A percentile compares a stretch with the other conserved stretches of the same genome.
phyloP scores from a whole-genome alignment of 2,888 invertebrate genomes.

The Stenichneumon culpator region DNA sequence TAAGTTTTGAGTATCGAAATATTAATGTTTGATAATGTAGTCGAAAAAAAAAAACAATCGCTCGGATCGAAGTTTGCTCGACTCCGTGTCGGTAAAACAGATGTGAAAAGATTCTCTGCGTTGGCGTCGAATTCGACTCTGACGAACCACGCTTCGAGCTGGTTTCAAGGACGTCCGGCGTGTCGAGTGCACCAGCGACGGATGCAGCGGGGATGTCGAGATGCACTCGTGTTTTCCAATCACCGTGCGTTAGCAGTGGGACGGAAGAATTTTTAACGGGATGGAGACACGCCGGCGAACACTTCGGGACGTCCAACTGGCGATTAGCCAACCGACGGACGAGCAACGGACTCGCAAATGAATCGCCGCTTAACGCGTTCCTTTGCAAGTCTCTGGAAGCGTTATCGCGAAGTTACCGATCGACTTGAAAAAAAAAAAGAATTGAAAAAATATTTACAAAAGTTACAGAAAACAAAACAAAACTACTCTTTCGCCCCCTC shows the following conservation, averaged over 20 bases:
- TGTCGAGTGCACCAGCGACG: conserved; percentile 9
- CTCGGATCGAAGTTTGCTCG: background rate
- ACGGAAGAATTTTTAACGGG: conserved; percentile 52
- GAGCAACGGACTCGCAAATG: conserved; percentile 31
- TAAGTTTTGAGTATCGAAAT: too few relatives aligned
- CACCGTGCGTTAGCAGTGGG: conserved; percentile 11
- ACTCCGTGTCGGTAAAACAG: background rate
- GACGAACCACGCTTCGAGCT: conserved; percentile 38
- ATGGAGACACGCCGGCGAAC: conserved; percentile 40
- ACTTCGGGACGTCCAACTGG: conserved; percentile 46
- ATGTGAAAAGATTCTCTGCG: background rate
- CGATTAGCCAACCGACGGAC: conserved; percentile 52
- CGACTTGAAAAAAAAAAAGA: background rate
- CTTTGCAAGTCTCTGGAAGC: conserved; percentile 51
- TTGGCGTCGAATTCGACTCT: conserved; percentile 18
- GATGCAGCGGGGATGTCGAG: background rate
- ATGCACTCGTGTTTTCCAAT: background rate
- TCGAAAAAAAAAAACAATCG: background rate
- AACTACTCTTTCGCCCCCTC: too few relatives aligned
- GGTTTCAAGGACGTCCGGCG: conserved; percentile 53
- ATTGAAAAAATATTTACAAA: too few relatives aligned
- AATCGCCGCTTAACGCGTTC: conserved; percentile 55
- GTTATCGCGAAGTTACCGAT: background rate
- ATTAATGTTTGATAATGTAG: background rate
- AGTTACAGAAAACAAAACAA: too few relatives aligned